Percentiles rank a stretch among this genome's conserved stretches.
These are phyloP conservation scores for Aurelia aurita complex sp. Pacific DNA, from an alignment of 30 jellyfish, hydroid and myxozoan species.

Conservation along the genomic window DNA sequence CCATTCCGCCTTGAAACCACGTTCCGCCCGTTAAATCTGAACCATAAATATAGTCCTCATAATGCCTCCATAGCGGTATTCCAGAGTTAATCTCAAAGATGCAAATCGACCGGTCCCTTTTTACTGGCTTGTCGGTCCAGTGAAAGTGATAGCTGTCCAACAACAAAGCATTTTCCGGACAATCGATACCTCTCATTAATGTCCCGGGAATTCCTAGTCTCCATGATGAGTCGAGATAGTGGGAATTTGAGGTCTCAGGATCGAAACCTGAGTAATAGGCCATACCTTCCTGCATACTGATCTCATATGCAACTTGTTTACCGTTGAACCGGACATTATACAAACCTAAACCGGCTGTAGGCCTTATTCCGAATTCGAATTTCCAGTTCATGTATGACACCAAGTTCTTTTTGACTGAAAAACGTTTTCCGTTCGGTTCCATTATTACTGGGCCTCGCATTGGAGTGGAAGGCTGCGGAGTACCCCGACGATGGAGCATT, in stretches of 20 bases:
- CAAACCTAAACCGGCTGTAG: slow-evolving; percentile 45
- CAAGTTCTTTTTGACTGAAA: slow-evolving; percentile 34
- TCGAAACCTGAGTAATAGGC: slow-evolving; percentile 57
- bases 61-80: slow-evolving; percentile 80
- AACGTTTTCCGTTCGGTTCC: slow-evolving; percentile 69
- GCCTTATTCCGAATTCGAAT: slow-evolving; percentile 47
- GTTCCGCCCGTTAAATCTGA: background rate
- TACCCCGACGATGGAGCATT: slow-evolving; percentile 39
- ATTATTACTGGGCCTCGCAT: slow-evolving; percentile 57
- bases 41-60: slow-evolving; percentile 1
- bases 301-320: slow-evolving; percentile 60
- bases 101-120: slow-evolving; percentile 49
- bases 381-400: slow-evolving; percentile 62
- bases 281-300: slow-evolving; percentile 65
- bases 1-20: slow-evolving; percentile 61
- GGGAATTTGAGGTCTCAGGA: slow-evolving; percentile 47
- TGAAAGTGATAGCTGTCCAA: slow-evolving; percentile 34
- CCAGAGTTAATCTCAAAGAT: slow-evolving; percentile 59
- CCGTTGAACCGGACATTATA: slow-evolving; percentile 52
- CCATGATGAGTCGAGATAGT: slow-evolving; percentile 40
- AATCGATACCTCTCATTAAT: slow-evolving; percentile 56
- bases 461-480: slow-evolving; percentile 29
- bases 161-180: slow-evolving; percentile 52
- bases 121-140: slow-evolving; percentile 31
- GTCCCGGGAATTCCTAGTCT: slow-evolving; percentile 53